Evolutionary conservation across 1,140 invertebrate genomes (phyloP).

Genomic region (Conus ventricosus): DNA sequence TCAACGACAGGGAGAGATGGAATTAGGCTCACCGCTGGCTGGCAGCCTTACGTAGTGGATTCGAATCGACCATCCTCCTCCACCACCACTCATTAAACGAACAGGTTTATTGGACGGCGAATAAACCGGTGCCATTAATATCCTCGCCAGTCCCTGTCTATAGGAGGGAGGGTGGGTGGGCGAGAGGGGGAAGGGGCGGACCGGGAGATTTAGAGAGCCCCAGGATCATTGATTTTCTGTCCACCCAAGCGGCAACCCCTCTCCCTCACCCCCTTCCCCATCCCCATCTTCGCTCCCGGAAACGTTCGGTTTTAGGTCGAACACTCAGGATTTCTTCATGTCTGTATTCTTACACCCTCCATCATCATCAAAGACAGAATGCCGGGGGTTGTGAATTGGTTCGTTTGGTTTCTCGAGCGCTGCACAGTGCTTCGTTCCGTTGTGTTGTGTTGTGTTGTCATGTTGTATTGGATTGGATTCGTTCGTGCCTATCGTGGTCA

Average conservation of each 20-base stretch:
- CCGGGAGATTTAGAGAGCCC: background rate
- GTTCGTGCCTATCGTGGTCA: too few species aligned
- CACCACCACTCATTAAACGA: background rate
- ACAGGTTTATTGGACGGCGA: background rate
- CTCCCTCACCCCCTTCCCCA: too few species aligned
- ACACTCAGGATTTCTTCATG: too few species aligned
- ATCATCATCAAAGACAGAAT: too few species aligned
- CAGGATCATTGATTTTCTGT: background rate
- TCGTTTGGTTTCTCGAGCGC: too few species aligned
- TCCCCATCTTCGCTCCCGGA: too few species aligned
- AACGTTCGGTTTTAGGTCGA: too few species aligned
- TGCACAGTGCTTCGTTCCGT: too few species aligned
- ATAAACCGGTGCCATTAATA: background rate
- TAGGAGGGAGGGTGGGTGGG: background rate
- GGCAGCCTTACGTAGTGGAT: background rate
- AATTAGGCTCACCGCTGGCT: background rate
- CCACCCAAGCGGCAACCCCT: background rate
- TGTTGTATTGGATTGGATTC: too few species aligned
- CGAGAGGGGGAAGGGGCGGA: background rate
- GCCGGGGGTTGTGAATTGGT: too few species aligned
- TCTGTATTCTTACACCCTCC: too few species aligned
- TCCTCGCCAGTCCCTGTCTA: background rate
- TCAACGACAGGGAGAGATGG: background rate
- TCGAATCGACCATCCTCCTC: background rate
- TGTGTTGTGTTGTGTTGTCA: too few species aligned